Evolutionary conservation across 1,140 invertebrate species (phyloP).

Genomic region (Zaprionus inermis): DNA sequence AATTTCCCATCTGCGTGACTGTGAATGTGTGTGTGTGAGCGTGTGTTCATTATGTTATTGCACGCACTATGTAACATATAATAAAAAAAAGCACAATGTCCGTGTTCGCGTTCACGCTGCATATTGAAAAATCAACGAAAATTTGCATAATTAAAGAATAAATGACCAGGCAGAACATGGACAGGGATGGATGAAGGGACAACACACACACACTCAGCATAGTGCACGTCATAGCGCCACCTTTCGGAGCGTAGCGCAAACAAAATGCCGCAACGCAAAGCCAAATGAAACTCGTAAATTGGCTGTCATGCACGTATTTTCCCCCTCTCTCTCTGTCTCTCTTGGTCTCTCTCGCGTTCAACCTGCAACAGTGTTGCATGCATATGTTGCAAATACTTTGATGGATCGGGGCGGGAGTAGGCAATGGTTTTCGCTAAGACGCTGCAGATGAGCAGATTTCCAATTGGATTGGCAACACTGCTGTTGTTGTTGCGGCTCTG

Average conservation of each 20-base stretch:
- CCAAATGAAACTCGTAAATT: constrained; percentile 24
- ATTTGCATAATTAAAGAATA: constrained; percentile 70
- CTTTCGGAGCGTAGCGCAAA: constrained; percentile 22
- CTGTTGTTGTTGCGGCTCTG: neutral
- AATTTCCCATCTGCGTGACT: neutral
- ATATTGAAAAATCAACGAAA: constrained; percentile 52
- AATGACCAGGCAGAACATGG: constrained; percentile 36
- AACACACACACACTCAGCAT: neutral
- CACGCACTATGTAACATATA: constrained; percentile 25
- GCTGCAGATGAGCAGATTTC: neutral
- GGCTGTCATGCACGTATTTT: constrained; percentile 23
- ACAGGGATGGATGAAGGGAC: neutral
- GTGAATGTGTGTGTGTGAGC: neutral
- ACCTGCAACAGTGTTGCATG: constrained; percentile 33
- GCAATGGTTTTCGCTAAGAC: constrained; percentile 14
- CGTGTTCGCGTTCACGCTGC: neutral
- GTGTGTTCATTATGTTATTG: constrained; percentile 46
- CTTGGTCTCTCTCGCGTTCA: neutral
- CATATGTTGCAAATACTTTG: neutral
- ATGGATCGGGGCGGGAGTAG: neutral
- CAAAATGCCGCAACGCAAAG: constrained; percentile 32
- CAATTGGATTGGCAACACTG: constrained; percentile 23
- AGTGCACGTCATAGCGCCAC: constrained; percentile 20
- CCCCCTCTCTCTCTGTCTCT: too few relatives aligned
- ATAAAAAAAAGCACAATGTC: constrained; percentile 1